Base-by-base conservation (phyloP, 2,888 invertebrate genomes). In the Cephus pulcher region DNA sequence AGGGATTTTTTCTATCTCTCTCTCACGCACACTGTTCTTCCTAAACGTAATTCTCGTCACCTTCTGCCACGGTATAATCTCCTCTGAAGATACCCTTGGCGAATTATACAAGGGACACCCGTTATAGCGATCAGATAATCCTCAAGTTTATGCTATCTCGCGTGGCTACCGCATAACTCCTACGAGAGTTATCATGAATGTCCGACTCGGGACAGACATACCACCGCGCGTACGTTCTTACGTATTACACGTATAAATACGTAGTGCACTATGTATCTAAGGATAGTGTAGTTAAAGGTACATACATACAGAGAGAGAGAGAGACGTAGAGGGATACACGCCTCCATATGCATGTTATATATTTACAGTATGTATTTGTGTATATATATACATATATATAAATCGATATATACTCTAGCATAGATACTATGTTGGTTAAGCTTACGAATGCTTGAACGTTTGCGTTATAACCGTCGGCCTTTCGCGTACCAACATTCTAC, bases 121-220 rank as follows among this genome's bases (percentile, higher is more conserved):
- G 56, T 56, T 86, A 81, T 79, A 81, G 79, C 80, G 80, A 87
- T 87, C 86, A 84, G 86, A 87, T 85, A 85, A 81, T 80, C 80
- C 80, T 76, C 82, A 82, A 86, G 83, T 87, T 87, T 86, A 85
- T 83, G 86, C 85, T 88, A 88, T 86, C 87, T 85, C 81, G 82
- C 78, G 76, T 80, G 78, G 82, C 83, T 86, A 86, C 85, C 84
- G 82, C 82, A 86, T 86, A 86, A 85, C 82, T 86, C 84, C 84
- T 34, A 34, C 73, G 74, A 77, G 77, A 77, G 77, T 74, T 77
- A 77, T 77, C 76, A 77, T 73, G 76, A 77, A 77, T 56, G 76
- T 77, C 76, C 74, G 71, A 73, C 35, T 12, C 40, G 76, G 71
- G 76, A 76, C 76, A 34, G 70, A 37, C 71, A 69, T 76, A 76